A percentile compares a stretch with the other conserved stretches of the same genome.
phyloP scores from a whole-genome alignment of 2,888 invertebrate species.

The Chaetogeoica ovagalla region DNA sequence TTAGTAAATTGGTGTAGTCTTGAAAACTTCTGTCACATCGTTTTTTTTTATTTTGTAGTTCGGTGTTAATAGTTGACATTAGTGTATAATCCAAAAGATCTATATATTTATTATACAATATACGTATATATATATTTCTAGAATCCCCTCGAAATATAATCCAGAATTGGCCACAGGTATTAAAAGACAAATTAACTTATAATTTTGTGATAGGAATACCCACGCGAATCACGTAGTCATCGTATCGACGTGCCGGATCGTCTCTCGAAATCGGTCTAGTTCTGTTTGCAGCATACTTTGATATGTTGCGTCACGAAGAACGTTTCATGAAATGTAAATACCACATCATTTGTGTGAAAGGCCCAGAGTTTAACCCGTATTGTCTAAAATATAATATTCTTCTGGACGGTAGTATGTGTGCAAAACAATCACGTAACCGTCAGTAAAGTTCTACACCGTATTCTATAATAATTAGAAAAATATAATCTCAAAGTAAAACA shows the following conservation, averaged over 20 bases:
- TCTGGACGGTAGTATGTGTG: not conserved
- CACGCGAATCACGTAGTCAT: not conserved
- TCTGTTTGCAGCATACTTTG: not conserved
- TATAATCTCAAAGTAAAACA: too few relatives aligned
- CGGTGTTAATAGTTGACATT: too few relatives aligned
- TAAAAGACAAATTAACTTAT: not conserved
- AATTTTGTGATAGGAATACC: not conserved
- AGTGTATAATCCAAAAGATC: too few relatives aligned
- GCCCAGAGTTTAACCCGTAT: conserved; percentile 1
- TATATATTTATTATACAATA: too few relatives aligned
- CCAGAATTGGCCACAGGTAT: not conserved
- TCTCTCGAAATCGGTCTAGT: not conserved
- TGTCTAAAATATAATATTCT: conserved; percentile 12
- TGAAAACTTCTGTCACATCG: too few relatives aligned
- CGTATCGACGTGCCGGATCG: not conserved
- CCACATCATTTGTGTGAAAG: not conserved
- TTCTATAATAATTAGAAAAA: too few relatives aligned
- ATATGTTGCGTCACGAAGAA: not conserved
- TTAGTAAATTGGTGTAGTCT: too few relatives aligned
- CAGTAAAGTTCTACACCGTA: too few relatives aligned
- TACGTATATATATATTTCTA: not conserved
- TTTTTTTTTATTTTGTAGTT: too few relatives aligned
- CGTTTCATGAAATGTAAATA: not conserved
- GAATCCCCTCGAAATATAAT: not conserved
- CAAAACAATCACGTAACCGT: too few relatives aligned